These are phyloP conservation scores for Pelodytes ibericus DNA, from an alignment of 2,797 vertebrate genomes.

Conservation along the genomic window DNA sequence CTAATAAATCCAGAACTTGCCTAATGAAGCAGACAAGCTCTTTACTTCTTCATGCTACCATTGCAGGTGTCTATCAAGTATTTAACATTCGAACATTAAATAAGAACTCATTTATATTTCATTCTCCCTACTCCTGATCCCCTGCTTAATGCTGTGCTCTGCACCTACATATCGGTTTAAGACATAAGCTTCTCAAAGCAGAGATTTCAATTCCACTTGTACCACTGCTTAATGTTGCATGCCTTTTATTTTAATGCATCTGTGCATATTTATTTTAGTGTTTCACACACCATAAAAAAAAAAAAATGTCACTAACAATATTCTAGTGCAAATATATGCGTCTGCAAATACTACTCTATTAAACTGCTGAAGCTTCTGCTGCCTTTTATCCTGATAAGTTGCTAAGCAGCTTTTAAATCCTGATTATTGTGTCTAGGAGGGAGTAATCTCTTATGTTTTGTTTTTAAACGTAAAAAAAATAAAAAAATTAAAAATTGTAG, in stretches of 20 bases:
- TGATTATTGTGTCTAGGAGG: slow-evolving; percentile 29
- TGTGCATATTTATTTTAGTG: background rate
- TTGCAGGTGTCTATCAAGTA: slow-evolving; percentile 45
- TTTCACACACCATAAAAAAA: background rate
- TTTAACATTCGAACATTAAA: slow-evolving; percentile 5
- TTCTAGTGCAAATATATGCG: background rate
- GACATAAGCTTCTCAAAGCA: background rate
- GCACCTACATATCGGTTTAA: background rate
- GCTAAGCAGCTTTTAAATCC: slow-evolving; percentile 48
- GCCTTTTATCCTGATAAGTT: slow-evolving; percentile 7
- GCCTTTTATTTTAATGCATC: background rate
- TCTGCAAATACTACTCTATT: background rate
- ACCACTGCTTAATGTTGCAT: background rate
- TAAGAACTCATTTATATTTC: slow-evolving; percentile 1
- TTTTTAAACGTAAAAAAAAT: slow-evolving; percentile 16
- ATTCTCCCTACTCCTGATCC: background rate
- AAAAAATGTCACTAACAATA: background rate
- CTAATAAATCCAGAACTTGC: slow-evolving; percentile 23
- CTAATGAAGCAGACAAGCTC: slow-evolving; percentile 43
- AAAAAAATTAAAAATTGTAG: background rate
- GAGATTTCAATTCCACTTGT: background rate
- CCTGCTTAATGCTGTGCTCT: background rate
- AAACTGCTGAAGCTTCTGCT: slow-evolving; percentile 4
- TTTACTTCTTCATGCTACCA: slow-evolving; percentile 23
- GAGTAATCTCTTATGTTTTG: slow-evolving; percentile 31